Evolutionary conservation across 2,113 vertebrate species (phyloP).

Genomic region (Cepphus grylle): DNA sequence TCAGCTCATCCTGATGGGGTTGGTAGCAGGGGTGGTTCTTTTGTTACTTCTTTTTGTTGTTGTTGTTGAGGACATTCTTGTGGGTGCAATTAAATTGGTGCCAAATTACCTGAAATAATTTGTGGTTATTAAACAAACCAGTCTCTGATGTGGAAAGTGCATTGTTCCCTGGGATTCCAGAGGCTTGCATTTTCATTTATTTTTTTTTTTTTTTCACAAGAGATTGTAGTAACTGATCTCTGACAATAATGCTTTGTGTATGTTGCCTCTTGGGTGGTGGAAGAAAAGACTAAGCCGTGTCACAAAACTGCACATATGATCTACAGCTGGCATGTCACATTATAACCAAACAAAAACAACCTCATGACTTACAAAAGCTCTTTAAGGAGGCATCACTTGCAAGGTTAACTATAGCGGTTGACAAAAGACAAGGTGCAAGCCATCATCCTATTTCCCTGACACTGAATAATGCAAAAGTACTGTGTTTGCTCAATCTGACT

Average conservation of each 20-base stretch:
- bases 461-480: neutral
- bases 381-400: neutral
- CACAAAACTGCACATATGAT: slow-evolving; percentile 1
- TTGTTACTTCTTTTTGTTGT: slow-evolving; percentile 24
- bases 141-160: slow-evolving; percentile 44
- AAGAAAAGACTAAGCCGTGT: neutral
- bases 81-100: slow-evolving; percentile 47
- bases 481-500: neutral
- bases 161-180: slow-evolving; percentile 23
- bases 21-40: slow-evolving; percentile 10
- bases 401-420: neutral
- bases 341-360: neutral
- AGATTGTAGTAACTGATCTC: slow-evolving; percentile 4
- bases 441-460: neutral
- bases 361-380: neutral
- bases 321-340: slow-evolving; percentile 6
- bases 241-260: slow-evolving; percentile 17
- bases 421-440: neutral
- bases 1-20: neutral
- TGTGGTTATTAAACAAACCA: slow-evolving; percentile 58
- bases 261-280: slow-evolving; percentile 25
- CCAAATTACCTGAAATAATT: slow-evolving; percentile 70
- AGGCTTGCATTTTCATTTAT: neutral
- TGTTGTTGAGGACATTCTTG: slow-evolving; percentile 41
- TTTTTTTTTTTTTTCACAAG: neutral